These are phyloP conservation scores for Crypturellus undulatus DNA, from an alignment of 2,113 vertebrate genomes.

Conservation along the genomic window DNA sequence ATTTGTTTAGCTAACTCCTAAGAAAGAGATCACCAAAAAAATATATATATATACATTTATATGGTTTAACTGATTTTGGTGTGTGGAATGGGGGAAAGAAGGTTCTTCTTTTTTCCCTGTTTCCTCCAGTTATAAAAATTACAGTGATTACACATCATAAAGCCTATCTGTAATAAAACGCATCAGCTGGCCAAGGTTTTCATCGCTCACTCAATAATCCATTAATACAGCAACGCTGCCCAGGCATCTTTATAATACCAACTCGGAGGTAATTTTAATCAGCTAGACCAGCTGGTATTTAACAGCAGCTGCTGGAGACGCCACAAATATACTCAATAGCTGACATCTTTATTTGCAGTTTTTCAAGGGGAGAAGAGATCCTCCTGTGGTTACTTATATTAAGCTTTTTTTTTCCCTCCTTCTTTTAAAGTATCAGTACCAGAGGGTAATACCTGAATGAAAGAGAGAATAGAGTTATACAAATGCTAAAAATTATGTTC, in stretches of 20 bases:
- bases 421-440: slow-evolving; percentile 36
- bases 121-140: slow-evolving; percentile 89
- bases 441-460: slow-evolving; percentile 64
- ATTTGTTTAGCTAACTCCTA: slow-evolving; percentile 55
- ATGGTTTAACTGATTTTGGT: slow-evolving; percentile 74
- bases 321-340: slow-evolving; percentile 89
- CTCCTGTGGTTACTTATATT: slow-evolving; percentile 86
- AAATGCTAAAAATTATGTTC: slow-evolving; percentile 48
- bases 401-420: slow-evolving; percentile 63
- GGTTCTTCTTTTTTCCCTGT: slow-evolving; percentile 77
- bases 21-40: slow-evolving; percentile 56
- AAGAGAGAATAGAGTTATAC: slow-evolving; percentile 30
- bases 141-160: slow-evolving; percentile 90
- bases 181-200: slow-evolving; percentile 91
- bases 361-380: slow-evolving; percentile 87
- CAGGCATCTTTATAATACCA: slow-evolving; percentile 91
- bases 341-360: slow-evolving; percentile 91
- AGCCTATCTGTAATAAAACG: slow-evolving; percentile 91
- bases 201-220: slow-evolving; percentile 91
- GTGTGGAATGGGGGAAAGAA: slow-evolving; percentile 26
- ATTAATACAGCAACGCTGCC: slow-evolving; percentile 90
- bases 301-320: slow-evolving; percentile 89
- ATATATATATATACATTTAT: too few relatives aligned
- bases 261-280: slow-evolving; percentile 92
- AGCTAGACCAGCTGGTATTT: slow-evolving; percentile 92